These are phyloP conservation scores for Uria lomvia DNA, from an alignment of 2,113 vertebrate species.

Conservation along the genomic window DNA sequence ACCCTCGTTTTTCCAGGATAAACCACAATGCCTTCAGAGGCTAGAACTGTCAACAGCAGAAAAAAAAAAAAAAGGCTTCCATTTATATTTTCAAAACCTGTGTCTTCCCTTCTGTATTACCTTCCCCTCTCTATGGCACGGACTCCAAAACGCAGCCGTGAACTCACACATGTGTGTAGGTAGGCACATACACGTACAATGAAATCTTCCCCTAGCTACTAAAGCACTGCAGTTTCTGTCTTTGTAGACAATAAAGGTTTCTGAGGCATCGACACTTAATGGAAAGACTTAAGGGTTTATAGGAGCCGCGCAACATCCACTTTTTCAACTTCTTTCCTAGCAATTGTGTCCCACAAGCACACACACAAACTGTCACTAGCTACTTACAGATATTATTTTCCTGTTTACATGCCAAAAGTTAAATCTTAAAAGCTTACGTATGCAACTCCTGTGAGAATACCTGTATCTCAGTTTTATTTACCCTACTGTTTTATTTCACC, in stretches of 20 bases:
- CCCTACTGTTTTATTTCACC: neutral
- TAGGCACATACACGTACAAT: neutral
- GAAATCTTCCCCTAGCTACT: neutral
- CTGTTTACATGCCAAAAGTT: neutral
- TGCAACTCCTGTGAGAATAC: neutral
- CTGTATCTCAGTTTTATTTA: neutral
- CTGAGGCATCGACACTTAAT: neutral
- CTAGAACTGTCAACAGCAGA: neutral
- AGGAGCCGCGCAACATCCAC: fast-evolving
- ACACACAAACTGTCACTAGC: neutral
- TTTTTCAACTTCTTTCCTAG: neutral
- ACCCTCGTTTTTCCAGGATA: neutral
- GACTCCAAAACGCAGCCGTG: neutral
- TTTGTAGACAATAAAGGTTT: neutral
- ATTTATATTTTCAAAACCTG: neutral
- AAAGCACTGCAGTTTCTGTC: neutral
- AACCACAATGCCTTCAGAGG: neutral
- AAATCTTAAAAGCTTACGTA: neutral
- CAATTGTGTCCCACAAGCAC: neutral
- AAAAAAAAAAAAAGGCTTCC: neutral
- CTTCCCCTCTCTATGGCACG: neutral
- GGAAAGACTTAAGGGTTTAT: neutral
- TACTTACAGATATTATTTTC: neutral
- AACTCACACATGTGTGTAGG: neutral
- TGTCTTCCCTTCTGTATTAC: neutral